A percentile compares a stretch with the other conserved stretches of the same genome.
These are phyloP conservation scores for Meles meles DNA, from an alignment of 2,113 vertebrate species.

Conservation along the genomic window DNA sequence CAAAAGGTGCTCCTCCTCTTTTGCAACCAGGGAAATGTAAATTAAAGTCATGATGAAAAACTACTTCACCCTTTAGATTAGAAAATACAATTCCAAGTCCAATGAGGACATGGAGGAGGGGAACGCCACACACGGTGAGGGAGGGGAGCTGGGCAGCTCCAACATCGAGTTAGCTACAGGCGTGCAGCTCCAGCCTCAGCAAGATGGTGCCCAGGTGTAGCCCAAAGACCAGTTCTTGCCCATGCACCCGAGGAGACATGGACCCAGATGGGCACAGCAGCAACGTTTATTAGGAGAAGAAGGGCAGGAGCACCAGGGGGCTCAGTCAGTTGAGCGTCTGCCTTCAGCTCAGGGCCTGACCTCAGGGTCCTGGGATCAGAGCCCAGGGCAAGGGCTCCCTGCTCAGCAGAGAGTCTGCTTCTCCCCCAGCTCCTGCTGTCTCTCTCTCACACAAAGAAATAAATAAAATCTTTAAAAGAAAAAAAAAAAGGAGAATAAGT, in stretches of 20 bases:
- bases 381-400: not conserved
- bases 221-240: not conserved
- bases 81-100: not conserved
- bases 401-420: not conserved
- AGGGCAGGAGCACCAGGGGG: not conserved
- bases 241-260: not conserved
- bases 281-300: not conserved
- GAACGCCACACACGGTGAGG: not conserved
- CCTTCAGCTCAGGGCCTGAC: not conserved
- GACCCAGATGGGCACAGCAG: not conserved
- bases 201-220: rapidly evolving
- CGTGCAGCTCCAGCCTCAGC: rapidly evolving
- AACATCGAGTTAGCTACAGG: not conserved
- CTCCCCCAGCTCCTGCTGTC: not conserved
- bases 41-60: not conserved
- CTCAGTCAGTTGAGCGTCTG: not conserved
- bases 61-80: not conserved
- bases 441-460: not conserved
- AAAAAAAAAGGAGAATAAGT: not conserved
- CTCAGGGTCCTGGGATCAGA: not conserved
- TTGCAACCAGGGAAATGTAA: not conserved
- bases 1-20: not conserved
- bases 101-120: not conserved
- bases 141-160: not conserved
- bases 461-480: not conserved